Evolutionary conservation across 2,113 vertebrate species (phyloP), one percentile per base, ranked within the genome.

Genomic region (Sander lucioperca): DNA sequence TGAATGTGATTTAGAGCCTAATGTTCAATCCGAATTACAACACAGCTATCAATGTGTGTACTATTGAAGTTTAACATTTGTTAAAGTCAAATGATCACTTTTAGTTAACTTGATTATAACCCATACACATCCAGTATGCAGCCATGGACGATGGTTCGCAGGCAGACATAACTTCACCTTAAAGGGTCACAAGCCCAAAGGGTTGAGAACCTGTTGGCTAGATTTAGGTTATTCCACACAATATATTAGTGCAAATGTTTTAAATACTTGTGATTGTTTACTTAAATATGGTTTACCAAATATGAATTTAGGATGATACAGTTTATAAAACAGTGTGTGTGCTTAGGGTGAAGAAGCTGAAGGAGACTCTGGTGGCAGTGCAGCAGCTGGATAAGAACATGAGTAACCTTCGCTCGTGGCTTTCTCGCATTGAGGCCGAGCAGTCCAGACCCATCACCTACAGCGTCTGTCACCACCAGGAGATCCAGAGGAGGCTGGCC

Each of bases 371-470:
- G 92, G 93, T 94, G 86, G 96, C 95, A 23, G 94, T 97, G 88
- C 97, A 98, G 89, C 96, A 96, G 82, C 91, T 99, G 87, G 97
- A 99, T 92, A 97, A 96, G 93, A 97, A 96, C 91, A 97, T 99
- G 97, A 98, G 96, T 80, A 98, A 95, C 92, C 96, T 99, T 30
- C 97, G 96, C 36, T 96, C 95, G 18, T 99, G 98, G 98, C 88
- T 99, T 87, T 96, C 94, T 43, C 96, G 92, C 18, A 96, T 99
- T 0, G 97, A 99, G 91, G 95, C 96, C 0, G 97, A 97, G 80
- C 96, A 99, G 73, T 96, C 96, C 51, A 95, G 96, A 70, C 98
- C 98, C 1, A 95, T 99, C 64, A 96, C 96, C 57, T 99, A 99
- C 90, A 97, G 96, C 79, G 93, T 96, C 85, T 98, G 97, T 47